Evolutionary conservation across 2,113 vertebrate genomes (phyloP).

Genomic region (Datnioides undecimradiatus): DNA sequence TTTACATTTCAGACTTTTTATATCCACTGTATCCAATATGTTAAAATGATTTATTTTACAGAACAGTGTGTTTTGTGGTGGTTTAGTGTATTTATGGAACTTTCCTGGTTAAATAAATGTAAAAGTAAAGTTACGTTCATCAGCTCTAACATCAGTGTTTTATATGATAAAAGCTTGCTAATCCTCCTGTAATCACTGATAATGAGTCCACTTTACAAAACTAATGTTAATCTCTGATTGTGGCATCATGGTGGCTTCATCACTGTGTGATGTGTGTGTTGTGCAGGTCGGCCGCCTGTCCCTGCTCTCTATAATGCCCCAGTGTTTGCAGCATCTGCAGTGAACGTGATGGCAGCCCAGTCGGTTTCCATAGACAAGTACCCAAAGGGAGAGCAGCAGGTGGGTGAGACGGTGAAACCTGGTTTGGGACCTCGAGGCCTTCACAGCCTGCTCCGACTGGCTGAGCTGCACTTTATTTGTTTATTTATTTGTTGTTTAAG

Average conservation of each 20-base stretch:
- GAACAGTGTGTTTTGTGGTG: too few species aligned
- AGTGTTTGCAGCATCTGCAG: slow-evolving; percentile 74
- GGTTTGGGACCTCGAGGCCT: neutral
- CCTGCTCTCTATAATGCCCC: slow-evolving; percentile 78
- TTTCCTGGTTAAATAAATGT: too few species aligned
- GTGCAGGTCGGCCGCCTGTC: slow-evolving; percentile 74
- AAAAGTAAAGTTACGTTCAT: neutral
- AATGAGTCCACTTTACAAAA: neutral
- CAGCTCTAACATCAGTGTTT: neutral
- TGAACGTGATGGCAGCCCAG: slow-evolving; percentile 84
- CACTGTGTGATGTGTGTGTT: slow-evolving; percentile 50
- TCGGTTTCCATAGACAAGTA: slow-evolving; percentile 83
- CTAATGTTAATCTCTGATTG: neutral
- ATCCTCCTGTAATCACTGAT: neutral
- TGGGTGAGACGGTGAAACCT: slow-evolving; percentile 59
- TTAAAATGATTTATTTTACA: too few species aligned
- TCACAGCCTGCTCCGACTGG: neutral
- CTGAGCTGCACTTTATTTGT: neutral
- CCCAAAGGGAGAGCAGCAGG: slow-evolving; percentile 81
- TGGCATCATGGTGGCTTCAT: neutral
- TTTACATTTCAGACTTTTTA: too few species aligned
- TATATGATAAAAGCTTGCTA: neutral
- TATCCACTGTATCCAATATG: too few species aligned
- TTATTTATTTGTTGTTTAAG: neutral
- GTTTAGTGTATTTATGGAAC: too few species aligned